These are phyloP conservation scores for Hoplias malabaricus DNA, from an alignment of 2,113 vertebrate genomes.

Conservation along the genomic window DNA sequence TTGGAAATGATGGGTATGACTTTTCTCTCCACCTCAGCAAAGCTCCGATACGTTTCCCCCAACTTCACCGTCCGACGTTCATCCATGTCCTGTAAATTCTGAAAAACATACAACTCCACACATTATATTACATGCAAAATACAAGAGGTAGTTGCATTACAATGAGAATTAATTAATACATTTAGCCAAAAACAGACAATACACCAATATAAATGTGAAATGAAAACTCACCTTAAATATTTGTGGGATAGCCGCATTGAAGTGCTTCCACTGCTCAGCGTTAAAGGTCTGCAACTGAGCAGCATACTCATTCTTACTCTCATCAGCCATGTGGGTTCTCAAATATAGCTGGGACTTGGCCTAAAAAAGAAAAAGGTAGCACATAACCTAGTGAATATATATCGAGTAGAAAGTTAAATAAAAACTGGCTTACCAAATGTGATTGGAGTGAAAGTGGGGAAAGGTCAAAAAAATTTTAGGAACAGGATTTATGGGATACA, in stretches of 20 bases:
- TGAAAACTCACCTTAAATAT: constrained; percentile 88
- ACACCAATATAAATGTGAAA: background rate
- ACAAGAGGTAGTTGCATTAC: too few species aligned
- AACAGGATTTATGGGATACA: background rate
- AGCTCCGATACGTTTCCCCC: constrained; percentile 92
- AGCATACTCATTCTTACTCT: constrained; percentile 98
- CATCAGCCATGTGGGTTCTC: constrained; percentile 92
- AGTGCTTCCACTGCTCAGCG: constrained; percentile 95
- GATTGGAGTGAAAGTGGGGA: background rate
- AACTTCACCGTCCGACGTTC: constrained; percentile 91
- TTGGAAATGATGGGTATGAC: constrained; percentile 96
- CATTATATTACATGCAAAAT: background rate
- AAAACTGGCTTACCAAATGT: background rate
- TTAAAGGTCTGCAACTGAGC: constrained; percentile 96
- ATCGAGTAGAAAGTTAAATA: background rate
- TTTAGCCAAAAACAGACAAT: background rate
- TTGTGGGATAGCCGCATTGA: constrained; percentile 91
- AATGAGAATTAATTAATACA: too few species aligned
- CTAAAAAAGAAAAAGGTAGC: constrained; percentile 61
- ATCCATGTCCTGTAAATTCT: constrained; percentile 99
- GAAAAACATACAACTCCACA: constrained; percentile 26
- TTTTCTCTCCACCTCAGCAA: constrained; percentile 93
- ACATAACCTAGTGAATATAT: background rate
- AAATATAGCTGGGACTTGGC: constrained; percentile 93
- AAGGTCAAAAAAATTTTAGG: background rate